These are phyloP conservation scores for Nymphalis polychloros DNA, from an alignment of 2,888 invertebrate species.

Conservation along the genomic window DNA sequence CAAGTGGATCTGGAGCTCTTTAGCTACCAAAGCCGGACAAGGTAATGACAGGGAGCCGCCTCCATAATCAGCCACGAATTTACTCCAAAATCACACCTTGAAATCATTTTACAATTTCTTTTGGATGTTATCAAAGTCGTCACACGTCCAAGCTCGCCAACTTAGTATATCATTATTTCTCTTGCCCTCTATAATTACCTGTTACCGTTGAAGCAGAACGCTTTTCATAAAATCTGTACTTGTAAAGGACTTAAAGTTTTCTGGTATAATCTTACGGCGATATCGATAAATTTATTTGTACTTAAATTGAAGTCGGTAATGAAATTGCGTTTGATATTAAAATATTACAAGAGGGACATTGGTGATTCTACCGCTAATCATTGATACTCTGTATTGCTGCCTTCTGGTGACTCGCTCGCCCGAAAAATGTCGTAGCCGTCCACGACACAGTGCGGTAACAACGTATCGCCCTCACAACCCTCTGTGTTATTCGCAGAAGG, in stretches of 20 bases:
- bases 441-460: no score
- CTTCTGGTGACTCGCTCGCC: no score
- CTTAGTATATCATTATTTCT: slow-evolving; percentile 71
- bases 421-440: no score
- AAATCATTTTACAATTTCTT: slow-evolving; percentile 69
- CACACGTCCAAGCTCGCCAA: slow-evolving; percentile 58
- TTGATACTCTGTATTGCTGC: no score
- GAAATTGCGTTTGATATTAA: no score
- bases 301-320: neutral
- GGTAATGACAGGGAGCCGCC: slow-evolving; percentile 73
- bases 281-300: neutral
- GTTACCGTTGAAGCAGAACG: slow-evolving; percentile 47
- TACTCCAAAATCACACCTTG: slow-evolving; percentile 70
- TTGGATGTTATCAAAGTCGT: slow-evolving; percentile 67
- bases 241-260: slow-evolving; percentile 24
- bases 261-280: slow-evolving; percentile 16
- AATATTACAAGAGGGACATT: no score
- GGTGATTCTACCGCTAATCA: no score
- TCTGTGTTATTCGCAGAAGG: no score
- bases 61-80: slow-evolving; percentile 69
- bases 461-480: no score
- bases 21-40: slow-evolving; percentile 56
- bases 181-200: slow-evolving; percentile 66
- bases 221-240: slow-evolving; percentile 23
- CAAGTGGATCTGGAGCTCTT: slow-evolving; percentile 53